Evolutionary conservation across 1,140 invertebrate genomes (phyloP), one percentile per base, ranked within the genome.

Genomic region (Drusus annulatus): DNA sequence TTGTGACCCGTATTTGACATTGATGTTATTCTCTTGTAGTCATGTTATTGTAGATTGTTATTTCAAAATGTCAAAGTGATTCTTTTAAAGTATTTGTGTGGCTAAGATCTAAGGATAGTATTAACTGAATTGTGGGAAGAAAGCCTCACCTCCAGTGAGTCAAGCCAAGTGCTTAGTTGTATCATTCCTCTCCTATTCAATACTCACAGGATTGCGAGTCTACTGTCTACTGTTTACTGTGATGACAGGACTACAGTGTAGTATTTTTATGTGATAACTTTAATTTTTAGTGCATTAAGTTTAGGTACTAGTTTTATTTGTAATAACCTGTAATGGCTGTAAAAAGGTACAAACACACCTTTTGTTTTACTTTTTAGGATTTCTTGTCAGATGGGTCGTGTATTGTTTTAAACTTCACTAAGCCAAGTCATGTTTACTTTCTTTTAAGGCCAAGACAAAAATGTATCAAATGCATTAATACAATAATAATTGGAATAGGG

Each of bases 221-320:
- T n/a, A 17, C 68, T 23, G 25, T 28, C 25, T 28, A 28, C 25
- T 28, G 25, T 28, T 5, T 28, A 28, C 25, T 28, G n/a, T n/a
- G n/a, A n/a, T n/a, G n/a, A 25, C 36, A 21, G n/a, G 28, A 75
- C 23, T 76, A 45, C 58, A 79, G 69, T 83, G 76, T 83, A 83
- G 79, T 83, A 81, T 79, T 83, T 83, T 83, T 83, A 83, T 83
- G 82, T 83, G 82, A 83, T 83, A 79, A 80, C 62, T 78, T 83
- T 83, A 83, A 83, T 81, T 83, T 75, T 31, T 77, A 80, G 82
- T 62, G 58, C 71, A 73, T 80, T 82, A 82, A 82, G 36, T 69
- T 77, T 45, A 45, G 10, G 36, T 21, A 71, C 62, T 65, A 83
- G 79, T 81, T 56, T 69, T 79, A 71, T 80, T 80, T 78, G 62